A percentile compares a stretch with the other conserved stretches of the same genome.
These are phyloP conservation scores for Odocoileus virginianus DNA, from an alignment of 2,113 vertebrate genomes.

Conservation along the genomic window DNA sequence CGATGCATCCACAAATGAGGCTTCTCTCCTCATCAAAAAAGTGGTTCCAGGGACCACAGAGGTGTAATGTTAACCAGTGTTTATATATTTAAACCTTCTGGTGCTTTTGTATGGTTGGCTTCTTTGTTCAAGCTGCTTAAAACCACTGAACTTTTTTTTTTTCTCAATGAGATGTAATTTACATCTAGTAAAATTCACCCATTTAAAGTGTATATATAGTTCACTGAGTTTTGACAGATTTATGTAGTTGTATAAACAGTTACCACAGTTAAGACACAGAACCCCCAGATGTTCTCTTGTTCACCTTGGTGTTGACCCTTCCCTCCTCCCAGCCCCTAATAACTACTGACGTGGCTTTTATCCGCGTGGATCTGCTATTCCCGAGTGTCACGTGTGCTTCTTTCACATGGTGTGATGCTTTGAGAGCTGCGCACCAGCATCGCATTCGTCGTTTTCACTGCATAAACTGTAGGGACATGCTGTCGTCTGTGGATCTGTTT, in stretches of 20 bases:
- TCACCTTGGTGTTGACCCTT: too few species aligned
- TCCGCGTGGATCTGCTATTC: background rate
- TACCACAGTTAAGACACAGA: background rate
- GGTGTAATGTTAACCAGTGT: accelerated
- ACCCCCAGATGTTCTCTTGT: background rate
- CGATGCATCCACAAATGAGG: background rate
- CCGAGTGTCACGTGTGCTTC: background rate
- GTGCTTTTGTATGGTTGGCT: background rate
- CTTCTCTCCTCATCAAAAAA: background rate
- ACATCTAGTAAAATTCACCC: background rate
- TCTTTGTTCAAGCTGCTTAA: background rate
- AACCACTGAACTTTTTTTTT: background rate
- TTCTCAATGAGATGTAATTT: background rate
- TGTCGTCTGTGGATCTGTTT: background rate
- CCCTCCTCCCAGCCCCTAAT: accelerated
- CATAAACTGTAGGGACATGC: accelerated
- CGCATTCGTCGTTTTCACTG: background rate
- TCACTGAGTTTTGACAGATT: background rate
- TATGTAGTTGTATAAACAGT: background rate
- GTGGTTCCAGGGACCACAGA: background rate
- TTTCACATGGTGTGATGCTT: background rate
- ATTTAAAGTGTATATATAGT: accelerated
- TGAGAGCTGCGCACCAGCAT: accelerated
- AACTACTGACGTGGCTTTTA: background rate
- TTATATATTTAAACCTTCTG: background rate